Evolutionary conservation across 2,888 invertebrate genomes (phyloP).

Genomic region (Lycocerus yunnanus): DNA sequence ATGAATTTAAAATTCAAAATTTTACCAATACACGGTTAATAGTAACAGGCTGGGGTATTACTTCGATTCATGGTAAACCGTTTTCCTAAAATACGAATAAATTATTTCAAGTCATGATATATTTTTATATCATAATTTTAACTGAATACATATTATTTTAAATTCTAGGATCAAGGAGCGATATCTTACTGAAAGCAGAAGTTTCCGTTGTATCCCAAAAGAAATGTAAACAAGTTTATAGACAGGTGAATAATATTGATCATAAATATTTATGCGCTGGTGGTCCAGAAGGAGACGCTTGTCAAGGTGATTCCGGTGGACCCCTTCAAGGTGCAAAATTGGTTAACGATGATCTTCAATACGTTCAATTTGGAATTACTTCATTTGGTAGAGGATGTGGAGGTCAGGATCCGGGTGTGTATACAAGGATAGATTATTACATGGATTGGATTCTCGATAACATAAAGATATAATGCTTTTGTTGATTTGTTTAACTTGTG

Average conservation of each 20-base stretch:
- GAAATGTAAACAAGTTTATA: slow-evolving; percentile 37
- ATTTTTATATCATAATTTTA: too few species aligned
- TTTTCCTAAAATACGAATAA: slow-evolving; percentile 48
- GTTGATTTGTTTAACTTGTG: too few species aligned
- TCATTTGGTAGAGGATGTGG: slow-evolving; percentile 56
- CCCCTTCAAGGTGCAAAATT: neutral
- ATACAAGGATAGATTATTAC: slow-evolving; percentile 66
- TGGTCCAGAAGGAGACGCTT: neutral
- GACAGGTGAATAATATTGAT: slow-evolving; percentile 34
- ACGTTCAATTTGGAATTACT: slow-evolving; percentile 61
- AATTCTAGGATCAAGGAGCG: slow-evolving; percentile 11
- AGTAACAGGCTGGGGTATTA: slow-evolving; percentile 79
- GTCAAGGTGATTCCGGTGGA: neutral
- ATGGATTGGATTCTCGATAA: slow-evolving; percentile 65
- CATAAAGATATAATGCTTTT: too few species aligned
- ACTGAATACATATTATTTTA: too few species aligned
- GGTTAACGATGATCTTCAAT: slow-evolving; percentile 38
- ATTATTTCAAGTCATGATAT: slow-evolving; percentile 11
- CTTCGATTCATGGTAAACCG: slow-evolving; percentile 54
- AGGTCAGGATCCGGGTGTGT: slow-evolving; percentile 68
- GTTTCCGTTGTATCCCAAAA: slow-evolving; percentile 48
- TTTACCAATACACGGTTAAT: slow-evolving; percentile 60
- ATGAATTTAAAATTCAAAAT: slow-evolving; percentile 44
- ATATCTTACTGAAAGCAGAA: slow-evolving; percentile 9
- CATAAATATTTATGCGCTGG: slow-evolving; percentile 48